phyloP scores from a whole-genome alignment of 2,797 vertebrate species.

The Alosa sapidissima region DNA sequence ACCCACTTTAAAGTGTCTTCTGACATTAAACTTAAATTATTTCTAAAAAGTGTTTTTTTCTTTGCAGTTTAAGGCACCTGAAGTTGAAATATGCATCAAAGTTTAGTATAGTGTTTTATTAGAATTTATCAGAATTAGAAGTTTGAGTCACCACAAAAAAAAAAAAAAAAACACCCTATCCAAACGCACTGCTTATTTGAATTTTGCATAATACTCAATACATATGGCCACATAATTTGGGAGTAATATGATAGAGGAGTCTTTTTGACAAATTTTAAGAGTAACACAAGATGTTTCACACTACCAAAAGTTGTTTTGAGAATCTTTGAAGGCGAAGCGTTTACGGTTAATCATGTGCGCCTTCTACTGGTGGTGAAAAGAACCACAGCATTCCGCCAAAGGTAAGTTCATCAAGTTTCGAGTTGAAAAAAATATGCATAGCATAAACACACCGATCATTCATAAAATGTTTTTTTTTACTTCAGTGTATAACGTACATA shows the following conservation, averaged over 20 bases:
- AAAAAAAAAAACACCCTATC: background rate
- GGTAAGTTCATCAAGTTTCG: background rate
- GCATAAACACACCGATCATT: background rate
- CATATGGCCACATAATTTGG: background rate
- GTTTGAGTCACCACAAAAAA: background rate
- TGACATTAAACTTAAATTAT: background rate
- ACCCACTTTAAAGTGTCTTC: background rate
- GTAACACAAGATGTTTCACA: background rate
- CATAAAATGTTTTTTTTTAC: background rate
- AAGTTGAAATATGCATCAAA: background rate
- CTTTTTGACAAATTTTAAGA: no score
- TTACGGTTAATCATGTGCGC: constrained; percentile 88
- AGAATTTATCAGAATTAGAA: background rate
- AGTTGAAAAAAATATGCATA: background rate
- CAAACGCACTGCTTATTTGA: background rate
- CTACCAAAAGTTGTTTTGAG: constrained; percentile 50
- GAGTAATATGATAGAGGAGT: background rate
- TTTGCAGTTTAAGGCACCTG: background rate
- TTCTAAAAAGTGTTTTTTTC: background rate
- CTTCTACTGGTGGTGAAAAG: constrained; percentile 84
- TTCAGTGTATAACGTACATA: background rate
- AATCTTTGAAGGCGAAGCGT: constrained; percentile 49
- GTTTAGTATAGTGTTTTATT: background rate
- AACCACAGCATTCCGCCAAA: constrained; percentile 67
- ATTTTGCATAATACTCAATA: background rate